Percentiles rank a stretch among this genome's conserved stretches.
These are phyloP conservation scores for Doryteuthis pealeii DNA, from an alignment of 1,140 invertebrate genomes.

Conservation along the genomic window DNA sequence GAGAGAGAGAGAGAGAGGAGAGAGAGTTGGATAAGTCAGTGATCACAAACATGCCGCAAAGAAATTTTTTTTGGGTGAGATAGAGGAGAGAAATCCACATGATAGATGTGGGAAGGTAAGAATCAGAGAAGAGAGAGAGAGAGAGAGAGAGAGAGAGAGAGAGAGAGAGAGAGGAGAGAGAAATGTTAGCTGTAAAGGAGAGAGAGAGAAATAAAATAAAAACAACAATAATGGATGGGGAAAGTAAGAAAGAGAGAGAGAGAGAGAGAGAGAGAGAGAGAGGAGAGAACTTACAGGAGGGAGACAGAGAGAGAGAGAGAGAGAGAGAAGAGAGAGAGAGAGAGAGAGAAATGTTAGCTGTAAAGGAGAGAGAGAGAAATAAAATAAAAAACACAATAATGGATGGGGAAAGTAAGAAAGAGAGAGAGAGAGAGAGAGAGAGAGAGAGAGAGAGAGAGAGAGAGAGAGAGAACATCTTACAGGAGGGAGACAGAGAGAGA, in stretches of 20 bases:
- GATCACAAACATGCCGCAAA: no score
- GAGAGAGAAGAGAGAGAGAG: background rate
- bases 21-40: no score
- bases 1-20: no score
- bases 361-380: conserved; percentile 14
- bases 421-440: conserved; percentile 13
- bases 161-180: background rate
- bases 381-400: conserved; percentile 21
- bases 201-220: background rate
- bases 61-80: no score
- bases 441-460: conserved; percentile 13
- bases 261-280: background rate
- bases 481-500: conserved; percentile 22
- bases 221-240: background rate
- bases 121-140: no score
- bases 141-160: background rate
- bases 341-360: conserved; percentile 1
- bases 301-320: background rate
- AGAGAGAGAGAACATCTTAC: conserved; percentile 22
- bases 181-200: background rate
- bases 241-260: background rate
- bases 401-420: conserved; percentile 15
- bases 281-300: background rate
- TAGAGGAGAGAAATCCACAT: no score
- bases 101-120: no score